A percentile compares a stretch with the other conserved stretches of the same genome.
Evolutionary conservation across 1,140 invertebrate genomes (phyloP).

Genomic region (Nymphalis io): DNA sequence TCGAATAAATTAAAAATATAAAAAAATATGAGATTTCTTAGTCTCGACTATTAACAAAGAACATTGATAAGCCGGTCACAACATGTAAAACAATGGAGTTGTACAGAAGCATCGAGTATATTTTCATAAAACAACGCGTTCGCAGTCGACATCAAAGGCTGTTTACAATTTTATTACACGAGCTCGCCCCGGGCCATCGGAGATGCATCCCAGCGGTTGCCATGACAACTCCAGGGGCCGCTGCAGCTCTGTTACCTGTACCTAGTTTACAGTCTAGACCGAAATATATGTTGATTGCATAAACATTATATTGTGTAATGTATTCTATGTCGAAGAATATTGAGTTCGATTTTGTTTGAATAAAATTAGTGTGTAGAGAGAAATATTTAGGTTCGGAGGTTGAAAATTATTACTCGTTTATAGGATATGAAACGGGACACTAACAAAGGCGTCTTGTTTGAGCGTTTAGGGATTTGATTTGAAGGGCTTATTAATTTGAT

Average conservation of each 20-base stretch:
- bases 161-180: conserved; percentile 41
- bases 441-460: conserved; percentile 30
- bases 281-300: conserved; percentile 20
- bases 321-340: background rate
- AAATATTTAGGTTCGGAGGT: conserved; percentile 11
- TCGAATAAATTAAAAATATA: background rate
- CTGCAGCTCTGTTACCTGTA: conserved; percentile 17
- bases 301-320: background rate
- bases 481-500: conserved; percentile 29
- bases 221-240: conserved; percentile 38
- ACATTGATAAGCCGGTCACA: background rate
- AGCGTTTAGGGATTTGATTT: conserved; percentile 26
- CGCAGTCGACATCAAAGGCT: conserved; percentile 30
- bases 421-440: conserved; percentile 31
- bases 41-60: conserved; percentile 1
- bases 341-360: background rate
- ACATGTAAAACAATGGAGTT: conserved; percentile 2
- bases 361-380: background rate
- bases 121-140: conserved; percentile 29
- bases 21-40: background rate
- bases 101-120: conserved; percentile 11
- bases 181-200: conserved; percentile 37
- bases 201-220: conserved; percentile 45
- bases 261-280: conserved; percentile 26
- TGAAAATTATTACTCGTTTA: conserved; percentile 29